These are phyloP conservation scores for Centrocercus urophasianus DNA, from an alignment of 2,113 vertebrate species.

Conservation along the genomic window DNA sequence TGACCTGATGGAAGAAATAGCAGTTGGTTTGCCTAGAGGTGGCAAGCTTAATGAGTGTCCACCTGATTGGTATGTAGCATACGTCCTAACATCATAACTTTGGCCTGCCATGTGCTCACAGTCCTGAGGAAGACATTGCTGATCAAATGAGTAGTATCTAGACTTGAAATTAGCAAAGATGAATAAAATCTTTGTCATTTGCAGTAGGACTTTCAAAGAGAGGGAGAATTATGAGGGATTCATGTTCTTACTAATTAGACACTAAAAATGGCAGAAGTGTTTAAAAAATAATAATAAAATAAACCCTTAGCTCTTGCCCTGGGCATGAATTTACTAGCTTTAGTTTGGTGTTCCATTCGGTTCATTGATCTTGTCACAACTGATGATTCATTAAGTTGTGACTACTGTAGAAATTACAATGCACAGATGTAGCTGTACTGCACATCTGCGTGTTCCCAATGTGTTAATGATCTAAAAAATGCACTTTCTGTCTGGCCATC, in stretches of 20 bases:
- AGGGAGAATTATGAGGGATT: neutral
- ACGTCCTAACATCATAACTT: neutral
- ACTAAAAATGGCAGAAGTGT: slow-evolving; percentile 52
- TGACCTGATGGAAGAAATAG: neutral
- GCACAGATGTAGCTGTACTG: slow-evolving; percentile 68
- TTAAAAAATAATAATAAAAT: slow-evolving; percentile 28
- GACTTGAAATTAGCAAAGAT: neutral
- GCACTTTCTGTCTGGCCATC: slow-evolving; percentile 58
- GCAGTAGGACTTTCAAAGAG: neutral
- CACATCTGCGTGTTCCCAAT: slow-evolving; percentile 71
- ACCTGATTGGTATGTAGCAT: slow-evolving; percentile 5
- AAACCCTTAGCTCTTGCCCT: slow-evolving; percentile 53
- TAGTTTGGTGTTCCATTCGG: slow-evolving; percentile 68
- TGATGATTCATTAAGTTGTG: slow-evolving; percentile 77
- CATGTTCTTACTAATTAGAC: slow-evolving; percentile 55
- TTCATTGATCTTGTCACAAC: slow-evolving; percentile 77
- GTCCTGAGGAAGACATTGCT: slow-evolving; percentile 8
- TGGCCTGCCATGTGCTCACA: neutral
- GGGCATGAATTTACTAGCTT: slow-evolving; percentile 71
- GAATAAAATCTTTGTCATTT: neutral
- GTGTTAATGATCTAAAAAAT: slow-evolving; percentile 69
- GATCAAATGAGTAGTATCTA: neutral
- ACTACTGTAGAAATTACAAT: slow-evolving; percentile 72
- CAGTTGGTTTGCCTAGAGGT: slow-evolving; percentile 47
- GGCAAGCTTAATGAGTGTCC: slow-evolving; percentile 13